These are phyloP conservation scores for Unio delphinus DNA, from an alignment of 2,888 invertebrate species.

Conservation along the genomic window DNA sequence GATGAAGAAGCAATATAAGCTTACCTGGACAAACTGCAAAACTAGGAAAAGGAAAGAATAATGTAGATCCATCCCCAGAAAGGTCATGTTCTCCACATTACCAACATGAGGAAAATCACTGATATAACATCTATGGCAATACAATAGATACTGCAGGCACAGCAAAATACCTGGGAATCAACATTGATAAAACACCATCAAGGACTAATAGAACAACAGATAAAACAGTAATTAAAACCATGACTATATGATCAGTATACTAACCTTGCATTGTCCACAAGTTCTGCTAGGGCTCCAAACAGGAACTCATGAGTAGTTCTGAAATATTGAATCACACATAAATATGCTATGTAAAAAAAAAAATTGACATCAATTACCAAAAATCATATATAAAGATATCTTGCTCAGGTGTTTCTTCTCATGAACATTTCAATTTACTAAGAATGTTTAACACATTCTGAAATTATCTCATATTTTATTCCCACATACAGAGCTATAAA, in stretches of 20 bases:
- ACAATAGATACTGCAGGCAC: slow-evolving; percentile 10
- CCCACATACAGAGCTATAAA: too few relatives aligned
- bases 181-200: slow-evolving; percentile 3
- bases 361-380: too few relatives aligned
- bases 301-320: slow-evolving; percentile 72
- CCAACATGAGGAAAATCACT: slow-evolving; percentile 9
- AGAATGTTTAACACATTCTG: too few relatives aligned
- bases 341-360: background rate
- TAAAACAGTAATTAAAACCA: background rate
- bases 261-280: slow-evolving; percentile 73
- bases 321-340: slow-evolving; percentile 21
- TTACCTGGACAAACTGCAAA: slow-evolving; percentile 1
- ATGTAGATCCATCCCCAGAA: slow-evolving; percentile 8
- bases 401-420: too few relatives aligned
- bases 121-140: slow-evolving; percentile 12
- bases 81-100: slow-evolving; percentile 7
- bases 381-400: too few relatives aligned
- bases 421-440: too few relatives aligned
- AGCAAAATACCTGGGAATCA: slow-evolving; percentile 15
- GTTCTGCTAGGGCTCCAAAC: slow-evolving; percentile 73
- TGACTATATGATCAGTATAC: background rate
- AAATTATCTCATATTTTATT: too few relatives aligned
- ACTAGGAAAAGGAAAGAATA: slow-evolving; percentile 1
- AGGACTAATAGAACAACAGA: background rate
- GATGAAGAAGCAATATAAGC: background rate